Percentiles rank a stretch among this genome's conserved stretches.
phyloP scores from a whole-genome alignment of 2,113 vertebrate genomes.

The Elephas maximus region DNA sequence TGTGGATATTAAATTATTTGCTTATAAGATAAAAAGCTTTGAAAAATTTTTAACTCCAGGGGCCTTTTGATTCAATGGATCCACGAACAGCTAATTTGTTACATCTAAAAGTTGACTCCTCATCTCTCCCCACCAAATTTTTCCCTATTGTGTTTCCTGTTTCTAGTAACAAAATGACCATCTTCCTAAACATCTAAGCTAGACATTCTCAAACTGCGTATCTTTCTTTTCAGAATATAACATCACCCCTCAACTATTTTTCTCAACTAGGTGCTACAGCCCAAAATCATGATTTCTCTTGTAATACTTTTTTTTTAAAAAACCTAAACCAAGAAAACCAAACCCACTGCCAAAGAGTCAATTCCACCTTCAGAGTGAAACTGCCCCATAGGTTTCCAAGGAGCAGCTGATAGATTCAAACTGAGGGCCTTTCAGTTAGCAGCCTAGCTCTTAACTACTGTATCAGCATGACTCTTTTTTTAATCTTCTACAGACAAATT shows the following conservation, averaged over 20 bases:
- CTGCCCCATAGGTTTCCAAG: no score
- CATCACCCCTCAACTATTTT: background rate
- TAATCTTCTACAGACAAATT: background rate
- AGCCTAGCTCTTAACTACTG: no score
- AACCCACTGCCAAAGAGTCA: no score
- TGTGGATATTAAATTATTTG: conserved; percentile 20
- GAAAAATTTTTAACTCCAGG: background rate
- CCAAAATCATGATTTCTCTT: background rate
- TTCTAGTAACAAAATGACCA: background rate
- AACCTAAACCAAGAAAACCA: background rate
- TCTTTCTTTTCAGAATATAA: background rate
- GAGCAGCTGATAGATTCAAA: no score
- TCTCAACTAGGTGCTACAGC: background rate
- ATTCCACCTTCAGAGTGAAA: no score
- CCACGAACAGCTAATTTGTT: background rate
- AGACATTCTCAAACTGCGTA: background rate
- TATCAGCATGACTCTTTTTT: no score
- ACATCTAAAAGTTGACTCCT: background rate
- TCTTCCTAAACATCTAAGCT: background rate
- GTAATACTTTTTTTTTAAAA: background rate
- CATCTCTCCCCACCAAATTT: background rate
- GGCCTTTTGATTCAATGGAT: background rate
- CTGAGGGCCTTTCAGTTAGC: no score
- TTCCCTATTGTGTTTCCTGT: background rate
- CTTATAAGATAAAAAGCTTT: background rate